Percentiles rank a stretch among this genome's conserved stretches.
Conservation (phyloP, 2,113 vertebrate genomes). For the Chinchilla lanigera region DNA sequence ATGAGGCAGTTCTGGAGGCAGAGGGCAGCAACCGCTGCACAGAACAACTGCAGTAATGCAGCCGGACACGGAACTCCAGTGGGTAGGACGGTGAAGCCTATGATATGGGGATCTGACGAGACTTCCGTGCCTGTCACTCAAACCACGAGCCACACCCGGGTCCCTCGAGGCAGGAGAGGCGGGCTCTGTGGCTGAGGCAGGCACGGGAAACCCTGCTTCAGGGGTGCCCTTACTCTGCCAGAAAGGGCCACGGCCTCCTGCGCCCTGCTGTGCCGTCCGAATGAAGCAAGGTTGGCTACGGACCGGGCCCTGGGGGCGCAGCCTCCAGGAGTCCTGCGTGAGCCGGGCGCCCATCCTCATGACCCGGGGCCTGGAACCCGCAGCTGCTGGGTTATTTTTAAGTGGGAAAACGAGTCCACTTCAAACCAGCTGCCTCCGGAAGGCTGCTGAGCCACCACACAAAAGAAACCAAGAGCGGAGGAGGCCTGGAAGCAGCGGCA, state of each 20-base stretch:
- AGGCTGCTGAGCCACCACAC: neutral
- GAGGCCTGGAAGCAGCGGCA: accelerated
- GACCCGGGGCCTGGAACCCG: conserved; percentile 70
- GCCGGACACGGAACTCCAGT: neutral
- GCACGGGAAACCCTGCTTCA: neutral
- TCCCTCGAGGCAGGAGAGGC: neutral
- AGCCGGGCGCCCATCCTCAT: neutral
- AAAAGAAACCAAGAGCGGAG: neutral
- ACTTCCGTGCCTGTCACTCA: neutral
- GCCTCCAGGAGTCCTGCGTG: conserved; percentile 16
- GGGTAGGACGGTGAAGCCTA: neutral
- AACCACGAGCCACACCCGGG: neutral
- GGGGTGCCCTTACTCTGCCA: neutral
- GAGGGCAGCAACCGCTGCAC: too few species aligned
- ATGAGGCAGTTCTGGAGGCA: neutral
- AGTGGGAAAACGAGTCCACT: conserved; percentile 76
- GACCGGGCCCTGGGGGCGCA: accelerated
- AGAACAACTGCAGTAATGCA: neutral
- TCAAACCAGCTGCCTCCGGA: conserved; percentile 37
- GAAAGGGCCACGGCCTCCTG: neutral
- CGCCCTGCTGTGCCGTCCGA: neutral
- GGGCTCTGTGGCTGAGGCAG: too few species aligned
- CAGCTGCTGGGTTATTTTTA: conserved; percentile 84
- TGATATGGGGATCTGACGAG: neutral
- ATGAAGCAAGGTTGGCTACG: neutral